A percentile compares a stretch with the other conserved stretches of the same genome.
Evolutionary conservation across 2,888 invertebrate species (phyloP).

Genomic region (Macrophya annulata): DNA sequence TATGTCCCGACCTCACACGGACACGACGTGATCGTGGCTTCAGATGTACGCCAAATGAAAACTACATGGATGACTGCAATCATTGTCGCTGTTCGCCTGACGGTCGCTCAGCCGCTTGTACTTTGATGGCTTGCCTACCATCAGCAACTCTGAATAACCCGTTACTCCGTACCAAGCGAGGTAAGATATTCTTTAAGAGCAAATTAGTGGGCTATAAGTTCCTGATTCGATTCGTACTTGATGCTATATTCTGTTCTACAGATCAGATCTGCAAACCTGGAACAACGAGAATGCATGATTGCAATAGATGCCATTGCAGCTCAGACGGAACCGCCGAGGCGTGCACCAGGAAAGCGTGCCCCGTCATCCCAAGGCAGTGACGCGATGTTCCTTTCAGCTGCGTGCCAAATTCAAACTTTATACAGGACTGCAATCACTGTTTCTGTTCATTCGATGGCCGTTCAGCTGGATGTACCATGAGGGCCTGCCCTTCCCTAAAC

Average conservation of each 20-base stretch:
- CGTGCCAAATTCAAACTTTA: constrained; percentile 71
- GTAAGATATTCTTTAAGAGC: constrained; percentile 8
- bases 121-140: constrained; percentile 76
- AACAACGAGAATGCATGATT: constrained; percentile 66
- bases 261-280: constrained; percentile 15
- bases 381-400: constrained; percentile 63
- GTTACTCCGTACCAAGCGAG: constrained; percentile 1
- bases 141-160: not conserved
- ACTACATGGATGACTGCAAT: constrained; percentile 78
- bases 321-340: constrained; percentile 73
- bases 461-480: constrained; percentile 80
- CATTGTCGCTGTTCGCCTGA: constrained; percentile 80
- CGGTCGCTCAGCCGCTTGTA: constrained; percentile 80
- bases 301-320: constrained; percentile 80
- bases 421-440: constrained; percentile 80
- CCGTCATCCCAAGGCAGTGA: not conserved
- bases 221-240: not conserved
- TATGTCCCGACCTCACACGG: constrained; percentile 14
- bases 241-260: not conserved
- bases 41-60: constrained; percentile 73
- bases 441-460: constrained; percentile 80
- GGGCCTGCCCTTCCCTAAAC: constrained; percentile 73
- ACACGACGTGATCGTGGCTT: constrained; percentile 50
- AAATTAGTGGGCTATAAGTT: not conserved
- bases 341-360: constrained; percentile 15